phyloP scores from a whole-genome alignment of 1,140 invertebrate species.

The Brachionus sp. region DNA sequence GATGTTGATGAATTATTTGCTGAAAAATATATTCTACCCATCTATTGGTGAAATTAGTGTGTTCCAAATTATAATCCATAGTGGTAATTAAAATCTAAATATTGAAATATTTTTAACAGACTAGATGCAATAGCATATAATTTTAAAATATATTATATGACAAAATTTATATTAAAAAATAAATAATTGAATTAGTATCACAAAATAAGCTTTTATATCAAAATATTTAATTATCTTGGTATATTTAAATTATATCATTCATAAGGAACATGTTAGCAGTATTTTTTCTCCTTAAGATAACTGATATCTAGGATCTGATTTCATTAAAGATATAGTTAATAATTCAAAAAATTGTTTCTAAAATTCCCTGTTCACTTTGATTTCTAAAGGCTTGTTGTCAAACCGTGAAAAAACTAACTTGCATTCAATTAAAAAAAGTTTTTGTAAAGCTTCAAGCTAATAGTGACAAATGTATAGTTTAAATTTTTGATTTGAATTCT shows the following conservation, averaged over 20 bases:
- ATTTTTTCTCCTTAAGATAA: not conserved
- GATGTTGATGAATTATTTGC: not conserved
- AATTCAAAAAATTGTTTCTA: not conserved
- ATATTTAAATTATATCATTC: not conserved
- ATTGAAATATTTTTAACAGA: not conserved
- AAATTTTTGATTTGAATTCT: not conserved
- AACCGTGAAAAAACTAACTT: not conserved
- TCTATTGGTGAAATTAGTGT: not conserved
- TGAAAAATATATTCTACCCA: not conserved
- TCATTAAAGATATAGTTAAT: not conserved
- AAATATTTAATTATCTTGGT: not conserved
- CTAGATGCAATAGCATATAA: not conserved
- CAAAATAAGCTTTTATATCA: slow-evolving; percentile 12
- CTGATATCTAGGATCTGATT: not conserved
- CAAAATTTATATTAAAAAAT: not conserved
- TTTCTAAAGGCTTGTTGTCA: not conserved
- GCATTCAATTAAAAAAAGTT: not conserved
- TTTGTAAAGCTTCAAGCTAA: not conserved
- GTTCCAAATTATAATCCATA: not conserved
- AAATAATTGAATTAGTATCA: slow-evolving; percentile 24
- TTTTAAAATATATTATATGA: slow-evolving; percentile 10
- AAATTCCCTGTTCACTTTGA: not conserved
- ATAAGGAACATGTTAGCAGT: not conserved
- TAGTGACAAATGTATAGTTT: not conserved
- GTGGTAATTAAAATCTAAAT: not conserved